Conservation (phyloP, 2,888 invertebrate species). For the Stenichneumon culpator region DNA sequence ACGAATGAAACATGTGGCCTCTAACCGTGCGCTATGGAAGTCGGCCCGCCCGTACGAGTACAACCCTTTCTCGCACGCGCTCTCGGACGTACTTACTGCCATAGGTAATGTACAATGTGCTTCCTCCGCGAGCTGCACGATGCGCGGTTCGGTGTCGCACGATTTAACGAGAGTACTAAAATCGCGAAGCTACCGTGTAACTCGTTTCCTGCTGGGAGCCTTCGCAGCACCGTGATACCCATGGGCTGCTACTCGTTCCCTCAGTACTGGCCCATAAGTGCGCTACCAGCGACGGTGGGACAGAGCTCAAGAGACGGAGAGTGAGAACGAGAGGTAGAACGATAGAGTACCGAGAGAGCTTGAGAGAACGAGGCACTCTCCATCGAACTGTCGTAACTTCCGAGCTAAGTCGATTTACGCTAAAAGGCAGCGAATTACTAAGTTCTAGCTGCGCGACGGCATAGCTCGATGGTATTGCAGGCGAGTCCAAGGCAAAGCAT, state of each 20-base stretch:
- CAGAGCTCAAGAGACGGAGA: not conserved
- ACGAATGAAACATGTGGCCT: constrained; percentile 57
- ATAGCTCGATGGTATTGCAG: constrained; percentile 52
- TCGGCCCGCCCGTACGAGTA: constrained; percentile 45
- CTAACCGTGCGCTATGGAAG: constrained; percentile 22
- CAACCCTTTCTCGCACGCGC: constrained; percentile 53
- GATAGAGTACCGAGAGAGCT: constrained; percentile 45
- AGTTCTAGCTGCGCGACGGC: constrained; percentile 61
- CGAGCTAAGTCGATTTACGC: constrained; percentile 69
- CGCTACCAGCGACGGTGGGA: constrained; percentile 10
- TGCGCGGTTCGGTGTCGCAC: constrained; percentile 65
- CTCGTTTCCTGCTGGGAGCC: constrained; percentile 64
- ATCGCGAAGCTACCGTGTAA: constrained; percentile 71
- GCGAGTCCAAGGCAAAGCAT: constrained; percentile 42
- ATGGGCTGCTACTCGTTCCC: constrained; percentile 21
- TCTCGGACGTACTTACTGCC: constrained; percentile 45
- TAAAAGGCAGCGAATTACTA: constrained; percentile 69
- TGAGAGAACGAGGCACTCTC: constrained; percentile 63
- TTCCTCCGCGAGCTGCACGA: constrained; percentile 42
- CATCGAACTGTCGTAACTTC: constrained; percentile 68
- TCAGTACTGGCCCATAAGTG: constrained; percentile 47
- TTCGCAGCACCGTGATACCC: constrained; percentile 39
- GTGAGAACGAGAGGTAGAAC: constrained; percentile 32
- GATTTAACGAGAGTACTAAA: constrained; percentile 71
- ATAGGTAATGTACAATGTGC: constrained; percentile 8